These are phyloP conservation scores for Taenioides sp. DNA, from an alignment of 2,797 vertebrate genomes.

Conservation along the genomic window DNA sequence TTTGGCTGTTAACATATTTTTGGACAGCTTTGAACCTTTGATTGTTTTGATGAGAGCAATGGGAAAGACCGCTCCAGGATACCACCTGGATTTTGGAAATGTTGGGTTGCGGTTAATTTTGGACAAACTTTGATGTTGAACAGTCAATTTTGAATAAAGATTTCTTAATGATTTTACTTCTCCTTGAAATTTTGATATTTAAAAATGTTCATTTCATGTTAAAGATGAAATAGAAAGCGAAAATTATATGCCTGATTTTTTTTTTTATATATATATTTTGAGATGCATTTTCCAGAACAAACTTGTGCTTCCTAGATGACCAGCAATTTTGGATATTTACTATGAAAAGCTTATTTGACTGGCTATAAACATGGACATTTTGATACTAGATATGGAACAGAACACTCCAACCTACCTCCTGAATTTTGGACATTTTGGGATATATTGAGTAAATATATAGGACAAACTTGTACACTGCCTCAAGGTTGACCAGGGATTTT, in stretches of 20 bases:
- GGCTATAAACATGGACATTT: neutral
- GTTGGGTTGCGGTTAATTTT: neutral
- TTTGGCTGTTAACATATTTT: neutral
- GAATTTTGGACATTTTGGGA: neutral
- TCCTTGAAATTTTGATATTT: neutral
- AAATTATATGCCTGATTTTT: too few relatives aligned
- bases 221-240: too few relatives aligned
- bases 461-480: neutral
- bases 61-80: neutral
- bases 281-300: neutral
- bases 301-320: neutral
- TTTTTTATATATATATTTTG: neutral
- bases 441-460: neutral
- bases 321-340: neutral
- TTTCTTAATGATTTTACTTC: neutral
- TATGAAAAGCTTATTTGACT: neutral
- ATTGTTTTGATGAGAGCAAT: neutral
- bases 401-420: neutral
- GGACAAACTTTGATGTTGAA: neutral
- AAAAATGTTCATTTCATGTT: too few relatives aligned
- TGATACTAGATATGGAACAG: constrained; percentile 11
- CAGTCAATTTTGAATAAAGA: neutral
- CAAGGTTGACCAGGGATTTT: constrained; percentile 4
- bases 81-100: neutral
- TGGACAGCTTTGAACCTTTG: neutral